Conservation (phyloP, 2,888 invertebrate species). For the Elysia crispata region DNA sequence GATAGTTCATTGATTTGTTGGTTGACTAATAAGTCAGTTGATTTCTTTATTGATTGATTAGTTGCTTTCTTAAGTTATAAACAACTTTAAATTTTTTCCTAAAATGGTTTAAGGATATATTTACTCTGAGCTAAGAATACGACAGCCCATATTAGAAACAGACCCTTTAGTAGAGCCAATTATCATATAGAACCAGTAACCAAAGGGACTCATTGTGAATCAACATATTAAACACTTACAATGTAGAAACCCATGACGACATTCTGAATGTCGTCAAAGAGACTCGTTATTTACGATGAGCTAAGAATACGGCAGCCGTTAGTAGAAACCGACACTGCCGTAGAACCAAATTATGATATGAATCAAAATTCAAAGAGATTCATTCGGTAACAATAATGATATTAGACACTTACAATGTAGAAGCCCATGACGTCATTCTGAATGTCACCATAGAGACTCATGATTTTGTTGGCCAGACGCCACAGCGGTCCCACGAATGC, state of each 20-base stretch:
- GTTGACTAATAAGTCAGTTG: no score
- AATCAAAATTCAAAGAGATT: background rate
- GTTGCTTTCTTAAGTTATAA: no score
- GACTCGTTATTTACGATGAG: no score
- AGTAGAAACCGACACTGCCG: background rate
- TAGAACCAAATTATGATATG: background rate
- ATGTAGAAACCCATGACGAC: slow-evolving; percentile 63
- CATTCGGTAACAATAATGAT: no score
- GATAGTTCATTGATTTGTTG: no score
- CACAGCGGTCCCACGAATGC: slow-evolving; percentile 53
- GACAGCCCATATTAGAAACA: slow-evolving; percentile 7
- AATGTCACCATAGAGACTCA: slow-evolving; percentile 58
- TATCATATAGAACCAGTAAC: no score
- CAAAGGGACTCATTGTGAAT: background rate
- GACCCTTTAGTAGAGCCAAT: background rate
- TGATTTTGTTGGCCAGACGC: slow-evolving; percentile 54
- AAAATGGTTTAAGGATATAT: no score
- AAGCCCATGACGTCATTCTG: slow-evolving; percentile 61
- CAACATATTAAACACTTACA: slow-evolving; percentile 54
- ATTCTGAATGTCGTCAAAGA: slow-evolving; percentile 59
- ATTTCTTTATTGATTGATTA: no score
- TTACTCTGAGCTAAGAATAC: no score
- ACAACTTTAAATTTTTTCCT: no score
- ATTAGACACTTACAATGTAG: slow-evolving; percentile 59
- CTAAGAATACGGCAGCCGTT: no score